Percentiles rank a stretch among this genome's conserved stretches.
Evolutionary conservation across 2,113 vertebrate species (phyloP).

Genomic region (Myiozetetes cayanensis): DNA sequence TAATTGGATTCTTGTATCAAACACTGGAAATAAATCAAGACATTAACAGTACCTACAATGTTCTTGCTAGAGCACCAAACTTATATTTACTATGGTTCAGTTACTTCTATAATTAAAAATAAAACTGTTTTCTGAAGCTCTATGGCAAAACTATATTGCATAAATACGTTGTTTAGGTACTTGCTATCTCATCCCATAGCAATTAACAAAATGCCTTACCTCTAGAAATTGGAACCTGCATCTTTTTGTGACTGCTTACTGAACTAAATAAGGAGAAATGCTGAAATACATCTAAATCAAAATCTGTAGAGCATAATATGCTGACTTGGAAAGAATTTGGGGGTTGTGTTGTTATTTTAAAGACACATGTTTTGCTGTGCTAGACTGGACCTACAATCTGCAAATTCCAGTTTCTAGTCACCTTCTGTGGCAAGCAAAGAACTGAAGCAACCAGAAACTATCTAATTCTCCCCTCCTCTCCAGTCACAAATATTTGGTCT

Average conservation of each 20-base stretch:
- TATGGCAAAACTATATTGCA: not conserved
- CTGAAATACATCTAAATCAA: not conserved
- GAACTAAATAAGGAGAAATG: not conserved
- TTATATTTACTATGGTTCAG: not conserved
- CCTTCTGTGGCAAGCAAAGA: not conserved
- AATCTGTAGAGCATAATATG: not conserved
- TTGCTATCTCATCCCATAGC: not conserved
- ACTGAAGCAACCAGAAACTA: not conserved
- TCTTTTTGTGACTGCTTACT: not conserved
- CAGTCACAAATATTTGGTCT: not conserved
- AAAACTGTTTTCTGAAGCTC: not conserved
- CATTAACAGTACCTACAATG: not conserved
- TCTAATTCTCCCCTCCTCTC: not conserved
- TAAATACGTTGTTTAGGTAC: not conserved
- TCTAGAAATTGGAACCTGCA: not conserved
- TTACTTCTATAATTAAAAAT: constrained; percentile 18
- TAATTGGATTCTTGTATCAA: not conserved
- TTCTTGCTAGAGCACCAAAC: not conserved
- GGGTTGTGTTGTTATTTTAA: not conserved
- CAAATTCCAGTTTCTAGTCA: not conserved
- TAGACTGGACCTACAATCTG: not conserved
- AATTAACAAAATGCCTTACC: not conserved
- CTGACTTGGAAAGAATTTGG: not conserved
- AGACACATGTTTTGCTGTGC: not conserved
- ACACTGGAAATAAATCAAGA: not conserved